Evolutionary conservation across 2,888 invertebrate species (phyloP), one percentile per base, ranked within the genome.

Genomic region (Thyatira batis): DNA sequence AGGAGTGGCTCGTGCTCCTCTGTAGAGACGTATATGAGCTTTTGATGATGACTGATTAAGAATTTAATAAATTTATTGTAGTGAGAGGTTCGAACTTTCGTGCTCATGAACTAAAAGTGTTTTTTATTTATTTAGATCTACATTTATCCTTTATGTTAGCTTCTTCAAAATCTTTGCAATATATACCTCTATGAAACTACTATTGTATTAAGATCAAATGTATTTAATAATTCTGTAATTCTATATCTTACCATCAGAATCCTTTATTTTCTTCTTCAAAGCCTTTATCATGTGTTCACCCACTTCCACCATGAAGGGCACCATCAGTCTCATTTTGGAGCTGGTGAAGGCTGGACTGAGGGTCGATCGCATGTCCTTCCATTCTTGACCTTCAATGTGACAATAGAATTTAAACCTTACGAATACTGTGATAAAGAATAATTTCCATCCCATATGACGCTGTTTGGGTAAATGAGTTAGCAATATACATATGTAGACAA

Each of bases 271-370:
- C 39, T 71, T 65, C 33, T 72, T 76, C 0, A 85, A 57, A 0
- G 71, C 67, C 0, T 61, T 60, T 3, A 74, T 71, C 84, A 85
- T 83, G 53, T 80, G 73, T 2, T 76, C 66, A 0, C 82, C 79
- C 0, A 80, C 80, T 49, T 85, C 85, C 20, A 78, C 71, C 82
- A 93, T 92, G 52, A 83, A 80, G 0, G 85, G 84, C 0, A 85
- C 71, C 85, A 85, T 86, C 20, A 76, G 55, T 3, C 87, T 84
- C 58, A 92, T 92, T 69, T 92, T 92, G 20, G 88, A 87, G 43
- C 92, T 85, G 4, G 92, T 92, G 57, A 93, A 93, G 0, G 87
- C 85, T 1, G 92, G 92, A 61, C 89, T 92, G 21, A 87, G 57
- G 0, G 82, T 81, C 0, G 85, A 76, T 2, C 85, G 68, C 86